Evolutionary conservation across 2,888 invertebrate genomes (phyloP).

Genomic region (Clistopyga incitator): DNA sequence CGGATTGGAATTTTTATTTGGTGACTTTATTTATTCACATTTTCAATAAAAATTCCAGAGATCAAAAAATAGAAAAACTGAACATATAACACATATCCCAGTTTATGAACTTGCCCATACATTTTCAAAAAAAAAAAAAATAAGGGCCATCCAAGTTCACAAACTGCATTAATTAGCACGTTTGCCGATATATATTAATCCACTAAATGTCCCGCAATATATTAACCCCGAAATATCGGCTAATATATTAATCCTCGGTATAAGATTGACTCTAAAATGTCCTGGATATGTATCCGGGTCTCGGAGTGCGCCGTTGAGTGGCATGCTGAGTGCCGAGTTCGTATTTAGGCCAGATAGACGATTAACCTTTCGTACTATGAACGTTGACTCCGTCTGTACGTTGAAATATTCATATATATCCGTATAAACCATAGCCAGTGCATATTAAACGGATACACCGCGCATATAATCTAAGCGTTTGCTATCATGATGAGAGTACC

Average conservation of each 20-base stretch:
- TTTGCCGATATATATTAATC: too few species aligned
- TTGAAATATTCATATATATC: constrained; percentile 16
- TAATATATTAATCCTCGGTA: background rate
- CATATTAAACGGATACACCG: constrained; percentile 30
- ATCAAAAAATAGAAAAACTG: too few species aligned
- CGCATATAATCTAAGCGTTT: constrained; percentile 6
- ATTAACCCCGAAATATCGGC: background rate
- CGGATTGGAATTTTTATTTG: too few species aligned
- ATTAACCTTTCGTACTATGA: constrained; percentile 14
- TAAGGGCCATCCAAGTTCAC: too few species aligned
- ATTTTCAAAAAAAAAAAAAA: too few species aligned
- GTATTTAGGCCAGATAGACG: constrained; percentile 24
- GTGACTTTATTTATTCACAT: too few species aligned
- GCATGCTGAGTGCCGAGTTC: background rate
- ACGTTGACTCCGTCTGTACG: background rate
- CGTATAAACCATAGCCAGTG: constrained; percentile 2
- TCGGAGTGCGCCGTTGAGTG: background rate
- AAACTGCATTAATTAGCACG: too few species aligned
- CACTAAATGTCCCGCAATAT: background rate
- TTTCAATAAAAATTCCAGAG: too few species aligned
- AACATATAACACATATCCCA: too few species aligned
- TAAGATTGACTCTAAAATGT: background rate
- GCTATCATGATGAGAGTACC: constrained; percentile 12
- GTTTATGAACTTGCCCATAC: too few species aligned
- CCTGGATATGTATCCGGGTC: too few species aligned